Conservation (phyloP, 2,888 invertebrate species). For the Polydrusus tereticollis region DNA sequence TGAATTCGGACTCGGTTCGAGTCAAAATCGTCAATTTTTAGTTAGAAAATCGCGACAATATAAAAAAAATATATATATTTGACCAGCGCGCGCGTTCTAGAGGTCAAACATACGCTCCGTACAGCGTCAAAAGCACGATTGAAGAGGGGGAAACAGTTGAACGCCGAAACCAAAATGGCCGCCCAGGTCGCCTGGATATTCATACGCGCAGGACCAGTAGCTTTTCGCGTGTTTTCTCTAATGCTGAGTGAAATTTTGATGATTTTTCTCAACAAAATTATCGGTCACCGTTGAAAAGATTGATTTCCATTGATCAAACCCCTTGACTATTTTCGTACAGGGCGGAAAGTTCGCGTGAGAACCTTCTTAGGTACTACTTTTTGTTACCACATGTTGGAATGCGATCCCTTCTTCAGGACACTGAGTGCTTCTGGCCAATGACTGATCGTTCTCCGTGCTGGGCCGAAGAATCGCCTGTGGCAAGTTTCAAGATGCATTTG, state of each 20-base stretch:
- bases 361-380: conserved; percentile 61
- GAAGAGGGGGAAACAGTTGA: conserved; percentile 50
- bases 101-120: conserved; percentile 53
- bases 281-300: not conserved
- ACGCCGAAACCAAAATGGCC: conserved; percentile 64
- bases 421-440: conserved; percentile 48
- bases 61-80: conserved; percentile 22
- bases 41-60: conserved; percentile 31
- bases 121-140: conserved; percentile 57
- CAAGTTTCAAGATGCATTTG: conserved; percentile 39
- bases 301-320: not conserved
- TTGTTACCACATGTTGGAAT: conserved; percentile 59
- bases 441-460: conserved; percentile 35
- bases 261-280: not conserved
- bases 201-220: conserved; percentile 59
- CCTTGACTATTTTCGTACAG: not conserved
- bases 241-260: not conserved
- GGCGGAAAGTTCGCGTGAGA: conserved; percentile 29
- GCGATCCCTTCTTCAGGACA: conserved; percentile 51
- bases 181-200: conserved; percentile 58
- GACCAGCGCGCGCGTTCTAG: conserved; percentile 46
- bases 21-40: conserved; percentile 31
- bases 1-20: not conserved
- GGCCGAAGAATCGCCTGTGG: conserved; percentile 39
- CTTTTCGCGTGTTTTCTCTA: conserved; percentile 15